Evolutionary conservation across 2,888 invertebrate species (phyloP), one percentile per base, ranked within the genome.

Genomic region (Steinernema carpocapsae): DNA sequence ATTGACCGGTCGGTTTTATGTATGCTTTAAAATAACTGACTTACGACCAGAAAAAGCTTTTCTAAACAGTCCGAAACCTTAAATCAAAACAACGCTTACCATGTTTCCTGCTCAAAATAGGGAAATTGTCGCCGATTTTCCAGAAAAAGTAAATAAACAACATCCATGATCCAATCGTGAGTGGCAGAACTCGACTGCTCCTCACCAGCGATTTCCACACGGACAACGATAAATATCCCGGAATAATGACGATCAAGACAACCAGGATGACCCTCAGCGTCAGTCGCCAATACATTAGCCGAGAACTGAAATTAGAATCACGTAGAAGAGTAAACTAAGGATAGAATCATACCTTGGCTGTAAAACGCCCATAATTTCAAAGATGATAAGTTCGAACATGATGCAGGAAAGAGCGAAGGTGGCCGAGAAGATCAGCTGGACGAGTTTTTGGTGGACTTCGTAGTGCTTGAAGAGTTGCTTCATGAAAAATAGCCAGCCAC

Each of bases 61-160:
- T n/a, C n/a, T n/a, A n/a, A n/a, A n/a, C n/a, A n/a, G n/a, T n/a
- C n/a, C n/a, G n/a, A n/a, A n/a, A n/a, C n/a, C n/a, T n/a, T n/a
- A n/a, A n/a, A n/a, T n/a, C n/a, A n/a, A n/a, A n/a, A n/a, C n/a
- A n/a, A 3, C 37, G 37, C 83, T 82, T 81, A 89, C 97, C 96
- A 90, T 97, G 94, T 87, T 96, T 95, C 1, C 95, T 94, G 89
- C 94, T 97, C 32, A 95, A 90, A 85, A 99, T 93, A 3, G 99
- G 99, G 89, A 99, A 99, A 0, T 97, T 97, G 89, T 99, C 97
- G 0, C 99, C 99, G 77, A 99, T 92, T 90, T 97, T 96, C 99
- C 99, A 99, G 88, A 99, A 96, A 86, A 96, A 92, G 87, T 95
- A 94, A 29, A 99, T 91, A 88, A 95, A 97, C 73, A 93, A 91